Conservation (phyloP, 2,888 invertebrate species). For the Adelphocoris suturalis region DNA sequence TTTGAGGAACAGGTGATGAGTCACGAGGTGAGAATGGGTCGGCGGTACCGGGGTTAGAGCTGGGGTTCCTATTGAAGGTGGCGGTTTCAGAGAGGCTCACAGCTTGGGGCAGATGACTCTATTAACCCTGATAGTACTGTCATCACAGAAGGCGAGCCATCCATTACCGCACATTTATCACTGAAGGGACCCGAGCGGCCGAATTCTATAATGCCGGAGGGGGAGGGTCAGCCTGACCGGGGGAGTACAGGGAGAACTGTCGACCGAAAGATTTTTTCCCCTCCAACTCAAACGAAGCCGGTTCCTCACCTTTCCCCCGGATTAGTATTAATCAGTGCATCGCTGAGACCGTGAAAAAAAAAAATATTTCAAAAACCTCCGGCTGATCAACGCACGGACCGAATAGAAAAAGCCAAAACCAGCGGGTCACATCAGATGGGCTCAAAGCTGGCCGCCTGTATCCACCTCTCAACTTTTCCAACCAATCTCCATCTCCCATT, state of each 20-base stretch:
- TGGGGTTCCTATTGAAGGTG: background rate
- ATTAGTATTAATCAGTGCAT: constrained; percentile 63
- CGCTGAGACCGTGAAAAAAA: constrained; percentile 27
- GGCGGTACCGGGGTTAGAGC: background rate
- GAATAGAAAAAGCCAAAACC: background rate
- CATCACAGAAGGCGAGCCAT: constrained; percentile 57
- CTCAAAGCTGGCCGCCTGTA: background rate
- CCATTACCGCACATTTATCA: constrained; percentile 65
- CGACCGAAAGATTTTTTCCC: background rate
- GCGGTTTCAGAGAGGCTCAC: background rate
- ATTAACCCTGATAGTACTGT: constrained; percentile 67
- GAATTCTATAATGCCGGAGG: constrained; percentile 5
- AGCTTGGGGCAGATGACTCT: constrained; percentile 67
- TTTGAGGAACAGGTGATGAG: constrained; percentile 38
- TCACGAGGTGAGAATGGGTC: constrained; percentile 19
- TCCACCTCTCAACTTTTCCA: background rate
- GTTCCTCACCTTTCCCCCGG: constrained; percentile 14
- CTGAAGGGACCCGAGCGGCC: constrained; percentile 38
- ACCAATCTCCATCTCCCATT: background rate
- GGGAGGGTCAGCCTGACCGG: constrained; percentile 9
- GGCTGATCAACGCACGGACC: constrained; percentile 11
- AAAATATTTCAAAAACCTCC: background rate
- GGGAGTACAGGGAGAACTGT: background rate
- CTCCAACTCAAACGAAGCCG: constrained; percentile 57
- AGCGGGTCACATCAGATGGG: constrained; percentile 15